Conservation (phyloP, 2,113 vertebrate species). For the Brachionichthys hirsutus region DNA sequence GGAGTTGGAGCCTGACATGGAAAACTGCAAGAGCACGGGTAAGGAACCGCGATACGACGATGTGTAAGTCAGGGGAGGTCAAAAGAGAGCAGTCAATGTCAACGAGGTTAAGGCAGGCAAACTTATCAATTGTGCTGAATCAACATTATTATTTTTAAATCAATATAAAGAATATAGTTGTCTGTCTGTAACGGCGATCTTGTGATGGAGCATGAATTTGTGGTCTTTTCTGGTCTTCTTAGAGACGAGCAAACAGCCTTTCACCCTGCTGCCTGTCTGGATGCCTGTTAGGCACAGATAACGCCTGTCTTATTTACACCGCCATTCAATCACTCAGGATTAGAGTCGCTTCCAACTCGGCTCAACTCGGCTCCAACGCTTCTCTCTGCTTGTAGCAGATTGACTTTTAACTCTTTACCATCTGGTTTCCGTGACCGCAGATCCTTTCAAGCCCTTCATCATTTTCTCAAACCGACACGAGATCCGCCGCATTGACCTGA, state of each 20-base stretch:
- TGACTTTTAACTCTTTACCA: slow-evolving; percentile 30
- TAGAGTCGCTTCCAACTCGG: slow-evolving; percentile 49
- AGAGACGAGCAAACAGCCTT: slow-evolving; percentile 34
- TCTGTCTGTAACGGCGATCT: slow-evolving; percentile 21
- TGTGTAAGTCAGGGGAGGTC: background rate
- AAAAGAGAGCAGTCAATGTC: background rate
- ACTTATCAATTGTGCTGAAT: slow-evolving; percentile 16
- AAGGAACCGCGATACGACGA: slow-evolving; percentile 2
- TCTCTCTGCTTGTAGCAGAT: slow-evolving; percentile 11
- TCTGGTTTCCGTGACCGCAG: slow-evolving; percentile 72
- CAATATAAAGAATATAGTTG: slow-evolving; percentile 22
- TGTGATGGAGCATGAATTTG: slow-evolving; percentile 25
- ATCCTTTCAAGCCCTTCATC: slow-evolving; percentile 95
- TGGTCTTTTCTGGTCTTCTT: slow-evolving; percentile 20
- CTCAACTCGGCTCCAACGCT: background rate
- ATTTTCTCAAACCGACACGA: slow-evolving; percentile 98
- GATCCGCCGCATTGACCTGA: slow-evolving; percentile 94
- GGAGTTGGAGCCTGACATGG: slow-evolving; percentile 89
- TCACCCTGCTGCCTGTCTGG: slow-evolving; percentile 43
- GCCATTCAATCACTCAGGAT: slow-evolving; percentile 61
- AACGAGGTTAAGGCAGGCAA: background rate
- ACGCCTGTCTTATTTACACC: slow-evolving; percentile 61
- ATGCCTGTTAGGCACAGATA: slow-evolving; percentile 63
- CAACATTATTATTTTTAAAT: slow-evolving; percentile 32
- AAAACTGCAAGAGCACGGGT: slow-evolving; percentile 95